Percentiles rank a stretch among this genome's conserved stretches.
Evolutionary conservation across 2,888 invertebrate genomes (phyloP).

Genomic region (Tetropium fuscum): DNA sequence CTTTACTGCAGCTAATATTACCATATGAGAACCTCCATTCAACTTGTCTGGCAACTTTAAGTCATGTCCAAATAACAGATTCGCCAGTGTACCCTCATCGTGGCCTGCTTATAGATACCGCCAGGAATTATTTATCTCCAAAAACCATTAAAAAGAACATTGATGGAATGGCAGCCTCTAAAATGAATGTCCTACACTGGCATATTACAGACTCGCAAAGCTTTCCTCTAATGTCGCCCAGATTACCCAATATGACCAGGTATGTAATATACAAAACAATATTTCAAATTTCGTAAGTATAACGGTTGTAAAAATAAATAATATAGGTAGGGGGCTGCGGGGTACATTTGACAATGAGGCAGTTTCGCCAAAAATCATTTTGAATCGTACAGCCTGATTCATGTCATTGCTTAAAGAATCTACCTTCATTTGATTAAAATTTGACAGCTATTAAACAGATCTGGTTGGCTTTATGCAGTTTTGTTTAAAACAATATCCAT

Average conservation of each 20-base stretch:
- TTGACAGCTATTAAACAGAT: too few species aligned
- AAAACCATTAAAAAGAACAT: slow-evolving; percentile 76
- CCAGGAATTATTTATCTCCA: slow-evolving; percentile 87
- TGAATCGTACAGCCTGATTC: too few species aligned
- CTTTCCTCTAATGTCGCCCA: slow-evolving; percentile 85
- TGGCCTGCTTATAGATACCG: slow-evolving; percentile 89
- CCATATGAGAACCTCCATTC: slow-evolving; percentile 51
- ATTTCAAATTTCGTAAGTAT: too few species aligned
- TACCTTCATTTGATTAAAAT: too few species aligned
- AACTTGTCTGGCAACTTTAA: slow-evolving; percentile 71
- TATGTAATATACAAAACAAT: too few species aligned
- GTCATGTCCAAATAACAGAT: slow-evolving; percentile 77
- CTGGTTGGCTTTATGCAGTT: too few species aligned
- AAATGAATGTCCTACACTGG: slow-evolving; percentile 95
- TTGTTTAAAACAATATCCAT: too few species aligned
- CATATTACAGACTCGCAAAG: slow-evolving; percentile 92
- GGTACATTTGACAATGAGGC: too few species aligned
- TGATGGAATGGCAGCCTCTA: slow-evolving; percentile 88
- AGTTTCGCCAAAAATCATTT: too few species aligned
- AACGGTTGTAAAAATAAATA: too few species aligned
- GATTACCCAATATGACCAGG: slow-evolving; percentile 80
- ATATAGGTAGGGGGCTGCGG: too few species aligned
- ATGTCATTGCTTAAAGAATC: too few species aligned
- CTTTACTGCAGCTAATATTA: slow-evolving; percentile 77
- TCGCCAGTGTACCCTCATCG: slow-evolving; percentile 86